Evolutionary conservation across 2,797 vertebrate species (phyloP).

Genomic region (Hippoglossus hippoglossus): DNA sequence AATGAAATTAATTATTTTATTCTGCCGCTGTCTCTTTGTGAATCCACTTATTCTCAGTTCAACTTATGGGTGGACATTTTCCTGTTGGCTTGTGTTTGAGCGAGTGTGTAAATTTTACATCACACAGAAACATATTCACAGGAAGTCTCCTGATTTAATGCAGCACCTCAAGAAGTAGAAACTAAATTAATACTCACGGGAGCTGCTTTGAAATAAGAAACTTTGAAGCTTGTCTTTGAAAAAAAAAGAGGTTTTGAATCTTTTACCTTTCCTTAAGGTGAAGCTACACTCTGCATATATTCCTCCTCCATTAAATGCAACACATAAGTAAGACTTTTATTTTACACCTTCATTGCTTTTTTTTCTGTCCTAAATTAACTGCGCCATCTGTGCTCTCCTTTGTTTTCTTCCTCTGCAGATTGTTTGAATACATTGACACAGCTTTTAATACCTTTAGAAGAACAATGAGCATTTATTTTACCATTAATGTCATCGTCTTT

Average conservation of each 20-base stretch:
- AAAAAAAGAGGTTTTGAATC: conserved; percentile 13
- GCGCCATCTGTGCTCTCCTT: background rate
- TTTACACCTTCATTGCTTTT: background rate
- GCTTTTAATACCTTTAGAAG: background rate
- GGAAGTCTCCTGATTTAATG: conserved; percentile 23
- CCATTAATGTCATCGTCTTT: too few species aligned
- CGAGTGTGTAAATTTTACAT: conserved; percentile 51
- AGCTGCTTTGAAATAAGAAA: conserved; percentile 29
- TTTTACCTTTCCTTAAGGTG: background rate
- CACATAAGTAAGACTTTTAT: background rate
- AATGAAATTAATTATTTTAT: conserved; percentile 32
- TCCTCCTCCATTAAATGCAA: background rate
- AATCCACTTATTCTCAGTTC: too few species aligned
- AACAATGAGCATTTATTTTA: background rate
- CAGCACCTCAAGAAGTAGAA: conserved; percentile 39
- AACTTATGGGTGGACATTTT: background rate
- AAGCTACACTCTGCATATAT: background rate
- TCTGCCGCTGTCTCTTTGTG: conserved; percentile 18
- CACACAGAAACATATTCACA: conserved; percentile 23
- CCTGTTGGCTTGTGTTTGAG: conserved; percentile 23
- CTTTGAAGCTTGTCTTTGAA: too few species aligned
- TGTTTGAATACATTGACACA: background rate
- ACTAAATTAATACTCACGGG: conserved; percentile 39
- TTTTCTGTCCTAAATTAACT: background rate
- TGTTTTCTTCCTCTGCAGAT: background rate